Evolutionary conservation across 2,797 vertebrate genomes (phyloP).

Genomic region (Monodelphis domestica): DNA sequence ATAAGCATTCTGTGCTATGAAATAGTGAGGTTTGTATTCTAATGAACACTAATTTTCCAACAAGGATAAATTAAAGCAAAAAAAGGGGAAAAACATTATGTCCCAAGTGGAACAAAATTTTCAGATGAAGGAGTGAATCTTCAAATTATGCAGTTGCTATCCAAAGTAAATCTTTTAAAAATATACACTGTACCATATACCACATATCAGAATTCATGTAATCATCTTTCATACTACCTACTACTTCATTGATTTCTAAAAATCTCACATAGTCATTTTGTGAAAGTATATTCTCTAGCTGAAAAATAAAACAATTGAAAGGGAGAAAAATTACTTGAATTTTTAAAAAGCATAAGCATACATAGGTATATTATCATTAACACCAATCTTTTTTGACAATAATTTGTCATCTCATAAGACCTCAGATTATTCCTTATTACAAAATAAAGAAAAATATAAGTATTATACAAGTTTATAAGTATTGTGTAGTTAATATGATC

Average conservation of each 20-base stretch:
- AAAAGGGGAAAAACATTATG: background rate
- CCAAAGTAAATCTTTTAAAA: background rate
- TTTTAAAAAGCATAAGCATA: background rate
- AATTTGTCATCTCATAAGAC: background rate
- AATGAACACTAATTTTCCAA: background rate
- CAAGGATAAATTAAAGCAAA: conserved; percentile 42
- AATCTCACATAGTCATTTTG: conserved; percentile 32
- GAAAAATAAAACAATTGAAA: background rate
- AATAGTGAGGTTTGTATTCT: conserved; percentile 62
- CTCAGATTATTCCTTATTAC: background rate
- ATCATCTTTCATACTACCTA: conserved; percentile 13
- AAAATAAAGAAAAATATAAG: conserved; percentile 19
- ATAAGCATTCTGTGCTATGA: conserved; percentile 37
- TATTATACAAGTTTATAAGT: background rate
- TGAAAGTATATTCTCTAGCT: background rate
- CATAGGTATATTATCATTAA: background rate
- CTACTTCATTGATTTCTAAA: conserved; percentile 52
- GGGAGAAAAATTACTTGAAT: background rate
- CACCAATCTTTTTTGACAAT: background rate
- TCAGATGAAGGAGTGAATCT: conserved; percentile 29
- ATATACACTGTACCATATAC: background rate
- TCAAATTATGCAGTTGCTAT: conserved; percentile 17
- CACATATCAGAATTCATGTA: conserved; percentile 8
- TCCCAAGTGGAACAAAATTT: background rate
- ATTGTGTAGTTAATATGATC: background rate